Conservation (phyloP, 2,797 vertebrate species). For the Acestrorhynchus altus region DNA sequence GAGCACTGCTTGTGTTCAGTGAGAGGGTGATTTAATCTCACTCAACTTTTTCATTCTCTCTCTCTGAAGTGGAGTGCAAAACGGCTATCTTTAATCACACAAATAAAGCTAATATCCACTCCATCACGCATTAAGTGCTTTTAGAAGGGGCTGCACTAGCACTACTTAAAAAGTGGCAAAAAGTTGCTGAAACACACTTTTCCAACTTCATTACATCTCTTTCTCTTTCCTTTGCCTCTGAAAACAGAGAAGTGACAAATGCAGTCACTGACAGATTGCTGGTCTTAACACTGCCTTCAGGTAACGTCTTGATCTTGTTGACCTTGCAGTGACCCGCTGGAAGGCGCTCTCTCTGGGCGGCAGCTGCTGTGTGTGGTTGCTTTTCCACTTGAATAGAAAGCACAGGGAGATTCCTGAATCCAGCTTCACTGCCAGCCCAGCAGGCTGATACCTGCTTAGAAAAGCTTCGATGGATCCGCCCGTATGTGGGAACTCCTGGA, state of each 20-base stretch:
- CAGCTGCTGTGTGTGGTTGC: slow-evolving; percentile 42
- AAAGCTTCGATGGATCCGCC: slow-evolving; percentile 63
- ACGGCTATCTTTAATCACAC: slow-evolving; percentile 8
- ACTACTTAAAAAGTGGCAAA: not conserved
- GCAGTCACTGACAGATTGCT: slow-evolving; percentile 19
- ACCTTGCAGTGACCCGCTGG: slow-evolving; percentile 38
- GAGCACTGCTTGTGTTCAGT: slow-evolving; percentile 22
- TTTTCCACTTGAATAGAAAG: slow-evolving; percentile 19
- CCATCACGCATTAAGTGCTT: slow-evolving; percentile 13
- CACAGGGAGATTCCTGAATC: slow-evolving; percentile 46
- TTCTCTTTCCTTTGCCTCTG: not conserved
- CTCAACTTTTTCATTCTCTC: not conserved
- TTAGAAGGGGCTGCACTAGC: slow-evolving; percentile 23
- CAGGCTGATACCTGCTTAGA: slow-evolving; percentile 73
- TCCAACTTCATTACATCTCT: not conserved
- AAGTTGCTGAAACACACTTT: slow-evolving; percentile 4
- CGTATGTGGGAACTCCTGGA: slow-evolving; percentile 73
- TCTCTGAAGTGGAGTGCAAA: not conserved
- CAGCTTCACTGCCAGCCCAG: slow-evolving; percentile 27
- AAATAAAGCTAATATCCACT: slow-evolving; percentile 9
- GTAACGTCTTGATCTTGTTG: slow-evolving; percentile 38
- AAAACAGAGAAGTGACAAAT: not conserved
- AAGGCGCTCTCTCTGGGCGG: slow-evolving; percentile 21
- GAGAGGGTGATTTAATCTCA: slow-evolving; percentile 25
- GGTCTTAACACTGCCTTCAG: slow-evolving; percentile 30